A percentile compares a stretch with the other conserved stretches of the same genome.
Evolutionary conservation across 2,113 vertebrate genomes (phyloP).

Genomic region (Cygnus atratus): DNA sequence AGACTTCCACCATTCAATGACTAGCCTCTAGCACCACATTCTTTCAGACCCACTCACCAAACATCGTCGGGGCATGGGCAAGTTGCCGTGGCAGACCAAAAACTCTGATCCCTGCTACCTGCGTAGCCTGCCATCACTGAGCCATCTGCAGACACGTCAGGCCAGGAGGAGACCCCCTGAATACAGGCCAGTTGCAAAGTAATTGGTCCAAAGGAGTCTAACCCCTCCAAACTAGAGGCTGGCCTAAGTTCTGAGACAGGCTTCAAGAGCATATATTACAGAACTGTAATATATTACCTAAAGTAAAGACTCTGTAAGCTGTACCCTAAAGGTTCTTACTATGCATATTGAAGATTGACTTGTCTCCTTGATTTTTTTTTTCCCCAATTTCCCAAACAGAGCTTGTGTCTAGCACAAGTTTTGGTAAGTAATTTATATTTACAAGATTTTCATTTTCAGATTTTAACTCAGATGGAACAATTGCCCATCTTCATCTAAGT

Average conservation of each 20-base stretch:
- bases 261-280: slow-evolving; percentile 38
- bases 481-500: background rate
- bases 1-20: background rate
- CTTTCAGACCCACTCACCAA: background rate
- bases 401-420: background rate
- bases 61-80: accelerated
- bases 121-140: background rate
- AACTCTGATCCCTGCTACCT: accelerated
- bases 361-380: background rate
- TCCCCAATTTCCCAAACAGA: background rate
- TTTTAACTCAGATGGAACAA: background rate
- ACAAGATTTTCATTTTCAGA: background rate
- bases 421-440: background rate
- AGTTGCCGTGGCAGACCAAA: background rate
- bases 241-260: slow-evolving; percentile 6
- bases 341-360: background rate
- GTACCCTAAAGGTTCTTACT: slow-evolving; percentile 31
- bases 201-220: background rate
- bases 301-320: slow-evolving; percentile 32
- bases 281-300: slow-evolving; percentile 5
- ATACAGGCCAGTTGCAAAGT: background rate
- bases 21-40: background rate
- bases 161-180: background rate
- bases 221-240: background rate
- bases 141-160: background rate